Evolutionary conservation across 2,888 invertebrate species (phyloP), one percentile per base, ranked within the genome.

Genomic region (Altica lythri): DNA sequence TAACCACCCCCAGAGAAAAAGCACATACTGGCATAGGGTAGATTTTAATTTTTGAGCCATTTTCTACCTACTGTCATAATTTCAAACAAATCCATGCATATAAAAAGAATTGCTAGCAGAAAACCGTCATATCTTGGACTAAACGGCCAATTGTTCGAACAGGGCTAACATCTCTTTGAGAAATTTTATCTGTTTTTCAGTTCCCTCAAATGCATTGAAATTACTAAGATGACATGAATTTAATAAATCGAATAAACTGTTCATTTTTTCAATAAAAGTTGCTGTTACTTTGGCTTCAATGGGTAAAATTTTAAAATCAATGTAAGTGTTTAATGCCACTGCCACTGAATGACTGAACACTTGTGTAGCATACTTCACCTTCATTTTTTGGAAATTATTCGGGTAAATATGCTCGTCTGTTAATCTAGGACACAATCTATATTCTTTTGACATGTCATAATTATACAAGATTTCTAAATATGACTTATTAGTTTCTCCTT

Each of bases 311-410:
- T 14, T 14, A 16, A 35, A 35, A 5, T 2, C 10, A 4, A 35
- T 16, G 9, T 12, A 35, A 8, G 13, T 2, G 13, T 35, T 35
- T 35, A 35, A 13, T 16, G 12, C 35, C 9, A 9, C 35, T 35
- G 10, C 42, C 2, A 59, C 56, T 8, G 56, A 22, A 14, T 32
- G 10, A 38, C 56, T 59, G 9, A 56, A 53, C 2, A 59, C 43
- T 40, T 59, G 53, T 13, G 54, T 38, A 4, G 59, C 62, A 13
- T 56, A 47, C 29, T 62, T 62, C 1, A 64, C 62, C 10, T 61
- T 60, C 61, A 66, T 64, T 55, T 62, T 64, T 46, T 59, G 42
- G 22, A 63, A 63, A 17, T 59, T 61, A 30, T 50, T 25, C n/a
- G 35, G 35, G 13, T 12, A 35, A 3, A 62, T 22, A 56, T 63